phyloP scores from a whole-genome alignment of 2,888 invertebrate species.

The Adelognathus sp. region DNA sequence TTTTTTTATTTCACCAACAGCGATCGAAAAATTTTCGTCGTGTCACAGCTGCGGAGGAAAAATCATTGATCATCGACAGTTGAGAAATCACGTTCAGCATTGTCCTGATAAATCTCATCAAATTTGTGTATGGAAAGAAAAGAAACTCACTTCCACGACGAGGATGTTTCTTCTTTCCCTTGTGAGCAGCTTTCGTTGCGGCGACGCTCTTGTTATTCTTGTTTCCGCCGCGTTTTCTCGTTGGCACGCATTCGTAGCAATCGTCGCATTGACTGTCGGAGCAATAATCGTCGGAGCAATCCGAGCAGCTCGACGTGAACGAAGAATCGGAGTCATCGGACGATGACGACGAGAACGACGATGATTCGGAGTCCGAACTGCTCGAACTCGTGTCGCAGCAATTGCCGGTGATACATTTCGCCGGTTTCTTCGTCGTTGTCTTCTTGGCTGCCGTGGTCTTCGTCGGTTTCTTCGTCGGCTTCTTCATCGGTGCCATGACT shows the following conservation, averaged over 20 bases:
- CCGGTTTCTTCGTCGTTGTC: conserved; percentile 16
- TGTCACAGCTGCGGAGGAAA: no score
- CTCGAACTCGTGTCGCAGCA: conserved; percentile 40
- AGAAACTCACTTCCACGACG: conserved; percentile 55
- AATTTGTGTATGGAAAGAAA: neutral
- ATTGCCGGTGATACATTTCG: neutral
- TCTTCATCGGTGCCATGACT: conserved; percentile 46
- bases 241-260: conserved; percentile 39
- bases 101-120: no score
- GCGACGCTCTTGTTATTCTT: conserved; percentile 22
- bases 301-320: conserved; percentile 12
- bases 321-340: conserved; percentile 41
- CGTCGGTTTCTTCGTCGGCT: neutral
- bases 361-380: conserved; percentile 33
- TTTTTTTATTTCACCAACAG: no score
- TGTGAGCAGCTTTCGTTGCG: conserved; percentile 5
- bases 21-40: no score
- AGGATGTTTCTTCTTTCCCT: conserved; percentile 44
- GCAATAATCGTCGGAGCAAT: conserved; percentile 15
- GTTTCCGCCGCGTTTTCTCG: conserved; percentile 44
- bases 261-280: conserved; percentile 45
- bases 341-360: conserved; percentile 27
- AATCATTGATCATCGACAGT: no score
- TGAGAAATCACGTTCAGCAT: no score
- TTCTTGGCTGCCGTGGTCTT: no score